phyloP scores from a whole-genome alignment of 2,113 vertebrate genomes.

The Sorex araneus region DNA sequence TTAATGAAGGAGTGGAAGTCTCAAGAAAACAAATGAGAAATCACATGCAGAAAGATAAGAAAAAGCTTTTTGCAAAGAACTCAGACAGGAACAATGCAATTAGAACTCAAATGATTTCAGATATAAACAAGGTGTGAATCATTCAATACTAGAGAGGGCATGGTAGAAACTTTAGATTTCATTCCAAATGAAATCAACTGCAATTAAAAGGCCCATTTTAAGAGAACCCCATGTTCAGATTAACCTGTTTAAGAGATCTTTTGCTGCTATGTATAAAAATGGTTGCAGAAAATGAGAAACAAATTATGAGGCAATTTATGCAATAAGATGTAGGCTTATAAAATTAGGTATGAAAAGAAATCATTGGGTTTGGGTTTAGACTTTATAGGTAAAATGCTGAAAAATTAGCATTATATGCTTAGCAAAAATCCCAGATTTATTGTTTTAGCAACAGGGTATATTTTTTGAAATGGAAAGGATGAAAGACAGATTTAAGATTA shows the following conservation, averaged over 20 bases:
- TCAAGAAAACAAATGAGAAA: not conserved
- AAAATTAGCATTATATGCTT: not conserved
- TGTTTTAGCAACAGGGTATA: not conserved
- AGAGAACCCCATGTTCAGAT: not conserved
- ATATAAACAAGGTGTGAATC: not conserved
- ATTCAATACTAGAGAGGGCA: not conserved
- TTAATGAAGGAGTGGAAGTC: not conserved
- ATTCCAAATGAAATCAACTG: not conserved
- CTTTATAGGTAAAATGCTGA: not conserved
- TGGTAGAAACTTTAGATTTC: not conserved
- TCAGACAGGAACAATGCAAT: not conserved
- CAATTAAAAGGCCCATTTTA: not conserved
- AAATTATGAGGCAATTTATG: not conserved
- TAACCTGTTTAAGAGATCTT: not conserved
- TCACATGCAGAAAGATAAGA: not conserved
- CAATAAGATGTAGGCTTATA: not conserved
- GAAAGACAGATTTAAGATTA: not conserved
- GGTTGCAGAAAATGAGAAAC: not conserved
- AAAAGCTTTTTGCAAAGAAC: not conserved
- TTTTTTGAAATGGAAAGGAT: not conserved
- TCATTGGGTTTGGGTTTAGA: not conserved
- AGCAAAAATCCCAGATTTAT: conserved; percentile 1
- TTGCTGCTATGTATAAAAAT: not conserved
- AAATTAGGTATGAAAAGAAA: conserved; percentile 29
- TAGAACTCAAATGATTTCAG: not conserved